These are phyloP conservation scores for Odontophorus gujanensis DNA, from an alignment of 2,113 vertebrate species.

Conservation along the genomic window DNA sequence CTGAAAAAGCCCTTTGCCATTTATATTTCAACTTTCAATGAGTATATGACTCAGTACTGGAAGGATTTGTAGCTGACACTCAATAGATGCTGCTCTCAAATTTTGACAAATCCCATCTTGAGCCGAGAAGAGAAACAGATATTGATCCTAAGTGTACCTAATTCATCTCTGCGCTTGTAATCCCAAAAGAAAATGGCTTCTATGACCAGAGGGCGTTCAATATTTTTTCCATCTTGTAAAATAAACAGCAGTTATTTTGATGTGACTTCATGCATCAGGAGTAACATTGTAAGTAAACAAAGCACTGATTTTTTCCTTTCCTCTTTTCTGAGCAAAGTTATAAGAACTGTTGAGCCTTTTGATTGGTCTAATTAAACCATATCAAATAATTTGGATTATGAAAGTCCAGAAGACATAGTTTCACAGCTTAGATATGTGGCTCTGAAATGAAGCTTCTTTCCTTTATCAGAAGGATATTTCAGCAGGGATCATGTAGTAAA, in stretches of 20 bases:
- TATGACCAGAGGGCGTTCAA: conserved; percentile 86
- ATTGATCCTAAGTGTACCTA: conserved; percentile 90
- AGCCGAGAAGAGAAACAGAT: conserved; percentile 88
- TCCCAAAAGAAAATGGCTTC: conserved; percentile 88
- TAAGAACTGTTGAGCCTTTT: conserved; percentile 54
- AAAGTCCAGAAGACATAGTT: conserved; percentile 21
- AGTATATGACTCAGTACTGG: conserved; percentile 81
- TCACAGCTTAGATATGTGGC: neutral
- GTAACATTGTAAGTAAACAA: conserved; percentile 79
- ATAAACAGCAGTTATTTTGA: conserved; percentile 88
- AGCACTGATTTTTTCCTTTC: conserved; percentile 48
- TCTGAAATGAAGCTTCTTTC: neutral
- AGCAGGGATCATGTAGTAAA: conserved; percentile 38
- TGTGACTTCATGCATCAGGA: conserved; percentile 78
- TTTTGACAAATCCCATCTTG: conserved; percentile 90
- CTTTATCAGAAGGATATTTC: conserved; percentile 20
- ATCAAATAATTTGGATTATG: conserved; percentile 72
- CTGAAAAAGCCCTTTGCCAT: conserved; percentile 80
- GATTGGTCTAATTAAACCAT: conserved; percentile 75
- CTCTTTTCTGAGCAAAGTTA: conserved; percentile 44
- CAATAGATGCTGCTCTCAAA: conserved; percentile 85
- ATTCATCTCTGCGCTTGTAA: conserved; percentile 90
- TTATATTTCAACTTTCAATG: conserved; percentile 84
- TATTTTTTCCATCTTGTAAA: conserved; percentile 90
- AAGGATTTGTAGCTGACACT: conserved; percentile 88